Percentiles rank a stretch among this genome's conserved stretches.
Conservation (phyloP, 2,888 invertebrate species). For the Chrysolina haemoptera region DNA sequence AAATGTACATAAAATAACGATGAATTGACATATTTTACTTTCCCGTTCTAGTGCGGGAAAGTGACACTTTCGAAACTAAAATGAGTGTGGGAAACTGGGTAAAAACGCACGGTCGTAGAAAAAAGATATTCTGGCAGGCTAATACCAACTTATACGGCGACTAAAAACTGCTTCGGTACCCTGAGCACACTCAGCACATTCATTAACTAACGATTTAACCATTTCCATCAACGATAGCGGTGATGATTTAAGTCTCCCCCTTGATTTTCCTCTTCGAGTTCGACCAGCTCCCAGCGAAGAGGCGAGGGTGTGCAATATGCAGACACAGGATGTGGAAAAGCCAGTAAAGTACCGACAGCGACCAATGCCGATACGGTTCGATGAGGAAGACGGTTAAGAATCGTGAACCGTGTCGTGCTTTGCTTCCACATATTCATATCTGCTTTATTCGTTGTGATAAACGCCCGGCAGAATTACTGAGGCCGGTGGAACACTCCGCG, state of each 20-base stretch:
- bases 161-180: too few species aligned
- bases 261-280: constrained; percentile 7
- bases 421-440: constrained; percentile 19
- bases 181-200: not conserved
- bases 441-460: constrained; percentile 1
- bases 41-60: too few species aligned
- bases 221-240: not conserved
- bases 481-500: not conserved
- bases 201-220: not conserved
- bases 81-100: too few species aligned
- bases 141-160: too few species aligned
- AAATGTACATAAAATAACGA: too few species aligned
- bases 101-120: too few species aligned
- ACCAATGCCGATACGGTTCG: constrained; percentile 58
- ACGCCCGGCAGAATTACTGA: not conserved
- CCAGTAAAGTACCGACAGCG: constrained; percentile 62
- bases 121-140: too few species aligned
- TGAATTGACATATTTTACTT: too few species aligned
- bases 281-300: too few species aligned
- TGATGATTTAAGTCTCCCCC: constrained; percentile 3
- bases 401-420: constrained; percentile 57
- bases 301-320: constrained; percentile 47
- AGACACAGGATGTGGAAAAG: constrained; percentile 56
- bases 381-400: constrained; percentile 61
- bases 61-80: too few species aligned